Conservation (phyloP, 2,113 vertebrate species). For the Miniopterus natalensis region DNA sequence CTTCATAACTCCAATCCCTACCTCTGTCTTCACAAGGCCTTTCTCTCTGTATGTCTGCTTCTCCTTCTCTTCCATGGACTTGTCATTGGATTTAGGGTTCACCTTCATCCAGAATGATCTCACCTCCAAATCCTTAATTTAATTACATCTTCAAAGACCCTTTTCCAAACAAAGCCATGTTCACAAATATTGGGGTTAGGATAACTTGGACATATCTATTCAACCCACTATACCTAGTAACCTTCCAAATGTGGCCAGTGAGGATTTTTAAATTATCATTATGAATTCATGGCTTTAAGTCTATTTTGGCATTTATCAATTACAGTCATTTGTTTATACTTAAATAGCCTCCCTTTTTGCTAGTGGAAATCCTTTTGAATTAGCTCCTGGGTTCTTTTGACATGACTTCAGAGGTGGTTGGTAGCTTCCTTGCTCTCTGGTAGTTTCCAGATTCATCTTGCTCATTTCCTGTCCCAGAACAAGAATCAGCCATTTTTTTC, state of each 20-base stretch:
- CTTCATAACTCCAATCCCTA: background rate
- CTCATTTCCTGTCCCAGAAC: background rate
- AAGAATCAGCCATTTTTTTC: background rate
- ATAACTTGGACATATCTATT: background rate
- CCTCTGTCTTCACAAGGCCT: no score
- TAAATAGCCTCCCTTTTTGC: background rate
- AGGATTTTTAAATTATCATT: background rate
- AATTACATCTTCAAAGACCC: no score
- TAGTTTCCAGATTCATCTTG: background rate
- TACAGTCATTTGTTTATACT: background rate
- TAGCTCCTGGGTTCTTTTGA: background rate
- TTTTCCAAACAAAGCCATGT: no score
- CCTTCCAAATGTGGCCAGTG: background rate
- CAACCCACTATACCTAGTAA: background rate
- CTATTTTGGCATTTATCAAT: background rate
- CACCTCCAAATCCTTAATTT: no score
- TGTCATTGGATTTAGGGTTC: background rate
- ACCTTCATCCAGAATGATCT: background rate
- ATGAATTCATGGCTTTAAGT: background rate
- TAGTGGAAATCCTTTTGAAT: slow-evolving; percentile 14
- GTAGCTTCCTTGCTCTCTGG: background rate
- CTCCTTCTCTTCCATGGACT: background rate
- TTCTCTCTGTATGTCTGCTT: background rate
- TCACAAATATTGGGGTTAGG: background rate
- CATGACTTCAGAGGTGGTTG: background rate